phyloP scores from a whole-genome alignment of 1,140 invertebrate species.

The Trialeurodes vaporariorum region DNA sequence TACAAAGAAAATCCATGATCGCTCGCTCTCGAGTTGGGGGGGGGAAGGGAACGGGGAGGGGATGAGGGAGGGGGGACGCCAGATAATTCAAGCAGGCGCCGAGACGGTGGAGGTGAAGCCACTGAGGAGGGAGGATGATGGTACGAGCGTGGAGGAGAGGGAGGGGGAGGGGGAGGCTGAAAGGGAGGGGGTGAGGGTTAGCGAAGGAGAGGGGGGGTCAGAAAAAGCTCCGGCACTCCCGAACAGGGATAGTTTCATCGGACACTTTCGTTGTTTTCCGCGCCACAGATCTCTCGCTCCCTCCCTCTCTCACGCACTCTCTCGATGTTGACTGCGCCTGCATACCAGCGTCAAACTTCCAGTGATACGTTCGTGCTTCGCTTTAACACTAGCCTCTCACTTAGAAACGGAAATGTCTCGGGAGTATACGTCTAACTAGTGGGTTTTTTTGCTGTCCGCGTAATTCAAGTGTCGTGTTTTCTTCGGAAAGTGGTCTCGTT shows the following conservation, averaged over 20 bases:
- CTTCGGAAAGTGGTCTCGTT: too few species aligned
- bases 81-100: background rate
- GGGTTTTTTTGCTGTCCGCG: background rate
- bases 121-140: too few species aligned
- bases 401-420: too few species aligned
- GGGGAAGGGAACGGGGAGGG: too few species aligned
- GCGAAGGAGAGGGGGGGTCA: background rate
- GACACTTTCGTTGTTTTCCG: background rate
- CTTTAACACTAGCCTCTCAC: too few species aligned
- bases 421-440: background rate
- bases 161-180: too few species aligned
- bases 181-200: too few species aligned
- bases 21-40: too few species aligned
- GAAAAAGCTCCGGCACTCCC: background rate
- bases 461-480: too few species aligned
- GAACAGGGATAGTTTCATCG: background rate
- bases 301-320: too few species aligned
- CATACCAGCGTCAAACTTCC: background rate
- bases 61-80: background rate
- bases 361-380: background rate
- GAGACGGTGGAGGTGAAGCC: background rate
- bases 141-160: background rate
- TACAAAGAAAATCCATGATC: background rate
- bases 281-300: too few species aligned
- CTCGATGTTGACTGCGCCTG: background rate